Evolutionary conservation across 1,140 invertebrate species (phyloP).

Genomic region (Hypothenemus hampei): DNA sequence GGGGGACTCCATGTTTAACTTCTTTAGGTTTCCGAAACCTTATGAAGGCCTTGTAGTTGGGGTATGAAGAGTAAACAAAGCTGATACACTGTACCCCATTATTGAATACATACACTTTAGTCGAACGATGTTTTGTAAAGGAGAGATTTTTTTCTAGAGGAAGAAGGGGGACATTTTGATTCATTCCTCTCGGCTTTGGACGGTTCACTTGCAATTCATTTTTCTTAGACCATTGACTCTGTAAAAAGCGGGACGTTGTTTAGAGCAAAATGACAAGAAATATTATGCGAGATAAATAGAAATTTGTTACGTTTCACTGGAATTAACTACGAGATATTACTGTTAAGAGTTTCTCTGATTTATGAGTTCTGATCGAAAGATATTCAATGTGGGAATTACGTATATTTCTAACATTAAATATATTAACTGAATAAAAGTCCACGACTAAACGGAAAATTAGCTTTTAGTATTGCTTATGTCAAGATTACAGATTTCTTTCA

Average conservation of each 20-base stretch:
- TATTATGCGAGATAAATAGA: background rate
- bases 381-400: too few relatives aligned
- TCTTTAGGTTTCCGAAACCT: constrained; percentile 13
- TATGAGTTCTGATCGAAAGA: too few relatives aligned
- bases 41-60: constrained; percentile 16
- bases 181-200: constrained; percentile 31
- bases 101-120: too few relatives aligned
- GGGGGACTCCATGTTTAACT: constrained; percentile 2
- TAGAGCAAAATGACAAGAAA: background rate
- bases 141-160: too few relatives aligned
- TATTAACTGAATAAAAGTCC: too few relatives aligned
- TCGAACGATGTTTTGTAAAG: too few relatives aligned
- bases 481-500: too few relatives aligned
- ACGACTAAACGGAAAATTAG: too few relatives aligned
- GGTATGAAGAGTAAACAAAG: constrained; percentile 26
- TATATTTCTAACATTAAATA: too few relatives aligned
- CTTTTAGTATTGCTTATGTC: too few relatives aligned
- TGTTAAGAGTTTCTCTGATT: constrained; percentile 6
- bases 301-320: background rate
- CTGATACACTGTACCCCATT: constrained; percentile 14
- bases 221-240: constrained; percentile 34
- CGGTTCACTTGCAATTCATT: constrained; percentile 34
- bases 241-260: constrained; percentile 24
- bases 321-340: constrained; percentile 7
- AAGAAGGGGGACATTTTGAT: constrained; percentile 35